Evolutionary conservation across 2,113 vertebrate genomes (phyloP), one percentile per base, ranked within the genome.

Genomic region (Pionites leucogaster): DNA sequence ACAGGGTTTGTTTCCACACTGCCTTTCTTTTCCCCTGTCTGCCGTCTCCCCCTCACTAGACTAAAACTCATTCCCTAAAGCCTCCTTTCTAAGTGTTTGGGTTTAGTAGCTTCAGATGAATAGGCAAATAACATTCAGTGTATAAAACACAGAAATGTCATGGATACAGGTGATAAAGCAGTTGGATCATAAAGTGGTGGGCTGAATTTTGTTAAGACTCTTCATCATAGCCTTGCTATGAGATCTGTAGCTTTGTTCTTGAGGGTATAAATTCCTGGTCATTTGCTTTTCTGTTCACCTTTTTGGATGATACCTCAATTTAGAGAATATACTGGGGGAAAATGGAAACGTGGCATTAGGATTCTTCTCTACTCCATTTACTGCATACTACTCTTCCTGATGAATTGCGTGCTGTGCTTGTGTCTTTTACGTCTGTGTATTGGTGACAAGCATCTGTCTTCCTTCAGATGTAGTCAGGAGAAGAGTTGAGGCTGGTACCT

Each of bases 281-380:
- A 47, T n/a, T 33, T 1, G 2, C 17, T 64, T 75, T 68, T 6
- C 8, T 82, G 9, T 44, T 76, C 0, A 0, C 15, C 0, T 44
- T 78, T 70, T 39, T 71, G 37, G 13, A 17, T 80, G 11, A 16
- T 62, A 2, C 17, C 4, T 59, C 39, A 37, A 76, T 27, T 35
- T 15, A 59, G 20, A 65, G 31, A 74, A n/a, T 10, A n/a, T 74
- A 17, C 3, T 10, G 28, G 3, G 47, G 15, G 17, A 5, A 47
- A 50, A 41, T 28, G 10, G 9, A 53, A 59, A 14, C 2, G 5
- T 18, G 14, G 8, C 8, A 1, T 81, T 78, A 11, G 6, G 31
- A 39, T 82, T 53, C 6, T 59, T 70, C 3, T 71, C 2, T 41
- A 13, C 8, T 41, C 7, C 1, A 4, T 71, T 72, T 68, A 39